Evolutionary conservation across 2,888 invertebrate species (phyloP).

Genomic region (Pachymerium ferrugineum): DNA sequence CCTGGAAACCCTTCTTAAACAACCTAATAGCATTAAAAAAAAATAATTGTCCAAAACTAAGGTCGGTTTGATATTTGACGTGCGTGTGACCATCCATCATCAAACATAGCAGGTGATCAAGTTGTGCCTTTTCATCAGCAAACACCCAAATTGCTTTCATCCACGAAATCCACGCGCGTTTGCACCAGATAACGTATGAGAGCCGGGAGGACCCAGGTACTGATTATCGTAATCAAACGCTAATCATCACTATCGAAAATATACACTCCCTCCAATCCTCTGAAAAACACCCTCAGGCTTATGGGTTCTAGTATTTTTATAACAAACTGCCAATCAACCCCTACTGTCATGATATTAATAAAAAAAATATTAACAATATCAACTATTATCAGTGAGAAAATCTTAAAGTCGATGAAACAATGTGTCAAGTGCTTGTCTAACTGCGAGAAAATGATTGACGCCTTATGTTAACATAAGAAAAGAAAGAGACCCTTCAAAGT

Average conservation of each 20-base stretch:
- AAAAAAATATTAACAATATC: neutral
- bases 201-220: neutral
- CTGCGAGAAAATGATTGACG: slow-evolving; percentile 6
- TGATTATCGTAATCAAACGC: neutral
- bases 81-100: slow-evolving; percentile 19
- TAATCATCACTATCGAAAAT: slow-evolving; percentile 19
- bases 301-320: neutral
- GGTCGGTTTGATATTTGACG: slow-evolving; percentile 12
- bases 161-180: neutral
- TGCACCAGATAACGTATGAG: slow-evolving; percentile 10
- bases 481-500: neutral
- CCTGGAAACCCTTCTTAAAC: neutral
- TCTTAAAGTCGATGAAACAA: slow-evolving; percentile 6
- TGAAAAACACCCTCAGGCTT: neutral
- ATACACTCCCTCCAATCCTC: neutral
- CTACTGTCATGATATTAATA: neutral
- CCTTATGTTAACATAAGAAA: neutral
- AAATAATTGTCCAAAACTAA: neutral
- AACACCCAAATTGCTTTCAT: slow-evolving; percentile 18
- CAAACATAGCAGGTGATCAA: slow-evolving; percentile 7
- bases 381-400: slow-evolving; percentile 1
- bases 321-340: neutral
- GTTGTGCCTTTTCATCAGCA: slow-evolving; percentile 21
- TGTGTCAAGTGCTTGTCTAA: neutral
- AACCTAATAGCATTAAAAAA: neutral